A percentile compares a stretch with the other conserved stretches of the same genome.
These are phyloP conservation scores for Exocentrus adspersus DNA, from an alignment of 2,888 invertebrate species.

Conservation along the genomic window DNA sequence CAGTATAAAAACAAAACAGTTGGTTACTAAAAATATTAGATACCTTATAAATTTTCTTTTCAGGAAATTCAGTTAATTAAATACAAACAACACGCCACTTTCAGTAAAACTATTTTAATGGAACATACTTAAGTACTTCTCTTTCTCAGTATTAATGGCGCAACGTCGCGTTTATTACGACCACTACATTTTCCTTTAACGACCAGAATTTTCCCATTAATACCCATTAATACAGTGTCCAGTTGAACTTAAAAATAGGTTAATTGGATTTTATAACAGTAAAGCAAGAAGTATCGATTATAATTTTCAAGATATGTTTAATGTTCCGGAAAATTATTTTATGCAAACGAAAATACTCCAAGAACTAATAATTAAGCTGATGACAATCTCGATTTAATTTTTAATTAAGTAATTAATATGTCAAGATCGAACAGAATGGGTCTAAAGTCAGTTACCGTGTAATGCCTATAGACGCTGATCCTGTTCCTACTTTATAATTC, in stretches of 20 bases:
- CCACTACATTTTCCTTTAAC: slow-evolving; percentile 1
- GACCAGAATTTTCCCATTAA: slow-evolving; percentile 17
- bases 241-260: slow-evolving; percentile 9
- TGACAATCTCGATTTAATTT: slow-evolving; percentile 32
- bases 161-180: neutral
- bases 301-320: slow-evolving; percentile 19
- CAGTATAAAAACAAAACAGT: too few species aligned
- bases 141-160: neutral
- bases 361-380: slow-evolving; percentile 24
- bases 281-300: slow-evolving; percentile 3
- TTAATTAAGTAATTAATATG: slow-evolving; percentile 40
- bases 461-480: slow-evolving; percentile 43
- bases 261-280: slow-evolving; percentile 25
- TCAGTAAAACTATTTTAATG: slow-evolving; percentile 17
- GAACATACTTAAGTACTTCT: slow-evolving; percentile 1
- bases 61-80: slow-evolving; percentile 19
- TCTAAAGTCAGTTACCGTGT: slow-evolving; percentile 43
- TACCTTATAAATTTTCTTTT: neutral
- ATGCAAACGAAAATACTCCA: slow-evolving; percentile 23
- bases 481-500: slow-evolving; percentile 42
- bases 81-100: neutral
- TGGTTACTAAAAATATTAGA: too few species aligned
- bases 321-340: slow-evolving; percentile 26
- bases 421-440: slow-evolving; percentile 42
- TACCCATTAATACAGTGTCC: slow-evolving; percentile 23